Evolutionary conservation across 2,113 vertebrate species (phyloP).

Genomic region (Ciconia maguari): DNA sequence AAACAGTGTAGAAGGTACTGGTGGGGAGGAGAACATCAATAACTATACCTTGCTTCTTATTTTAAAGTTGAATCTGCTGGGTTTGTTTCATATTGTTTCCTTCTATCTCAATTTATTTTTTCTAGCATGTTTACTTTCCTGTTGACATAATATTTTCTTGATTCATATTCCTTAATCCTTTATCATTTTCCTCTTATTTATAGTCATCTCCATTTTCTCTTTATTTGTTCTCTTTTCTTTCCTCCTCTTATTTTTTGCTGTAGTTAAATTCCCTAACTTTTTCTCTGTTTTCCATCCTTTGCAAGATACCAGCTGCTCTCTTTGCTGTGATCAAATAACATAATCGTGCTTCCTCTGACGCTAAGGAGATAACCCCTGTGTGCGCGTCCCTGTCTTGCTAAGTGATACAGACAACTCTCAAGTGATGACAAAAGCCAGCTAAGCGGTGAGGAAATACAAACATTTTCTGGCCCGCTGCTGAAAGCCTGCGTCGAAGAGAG

Average conservation of each 20-base stretch:
- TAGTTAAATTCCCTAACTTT: neutral
- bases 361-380: neutral
- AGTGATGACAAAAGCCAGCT: constrained; percentile 26
- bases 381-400: neutral
- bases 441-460: neutral
- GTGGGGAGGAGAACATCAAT: neutral
- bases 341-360: neutral
- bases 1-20: neutral
- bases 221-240: neutral
- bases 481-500: neutral
- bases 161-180: neutral
- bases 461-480: neutral
- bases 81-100: neutral
- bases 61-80: neutral
- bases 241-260: neutral
- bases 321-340: neutral
- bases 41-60: neutral
- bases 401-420: neutral
- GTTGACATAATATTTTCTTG: neutral
- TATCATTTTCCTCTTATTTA: neutral
- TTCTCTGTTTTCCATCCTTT: neutral
- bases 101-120: neutral
- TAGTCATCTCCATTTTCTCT: neutral
- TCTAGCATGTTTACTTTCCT: neutral
- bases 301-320: neutral